Base-by-base conservation (phyloP, 2,888 invertebrate genomes). In the Nemotelus nigrinus region DNA sequence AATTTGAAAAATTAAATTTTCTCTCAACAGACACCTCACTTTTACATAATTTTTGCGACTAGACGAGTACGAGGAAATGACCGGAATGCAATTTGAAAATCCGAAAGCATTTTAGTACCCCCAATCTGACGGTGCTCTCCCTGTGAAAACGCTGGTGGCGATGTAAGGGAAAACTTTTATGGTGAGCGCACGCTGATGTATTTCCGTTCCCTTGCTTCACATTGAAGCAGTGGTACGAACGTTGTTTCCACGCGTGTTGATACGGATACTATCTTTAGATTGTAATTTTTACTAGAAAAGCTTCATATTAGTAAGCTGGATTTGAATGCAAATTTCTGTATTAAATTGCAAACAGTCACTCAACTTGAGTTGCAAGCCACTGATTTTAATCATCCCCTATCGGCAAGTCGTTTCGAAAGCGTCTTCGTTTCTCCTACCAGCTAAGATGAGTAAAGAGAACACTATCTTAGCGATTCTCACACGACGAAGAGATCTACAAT, bases 61-160 rank as follows among this genome's bases (percentile, higher is more conserved):
- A 78, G 76, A 80, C 80, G 70, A 78, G 60, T 78, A 77, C 76
- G 76, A 78, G 78, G 77, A 79, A 80, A 75, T 78, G 72, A 70
- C 72, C 78, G 80, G 78, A 80, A 80, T 80, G 77, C 72, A 77
- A 68, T 58, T 63, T 43, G 53, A 77, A 71, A 58, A 58, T 67
- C 72, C 25, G 58, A 72, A 68, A 74, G 50, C 67, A 47, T 58
- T 70, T 77, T 64, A 44, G 64, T 65, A 55, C 70, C 70, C 70
- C 47, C 70, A 70, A 39, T 53, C 25, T 68, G 65, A 60, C 25
- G 25, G 25, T 25, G 25, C 25, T 25, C 25, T 25, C 25, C 25
- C 25, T 44, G 45, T 67, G 70, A 60, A 60, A 7, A 10, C 41
- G 43, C 55, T 70, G n/a, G 63, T 39, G 63, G 25, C 10, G 63